Percentiles rank a stretch among this genome's conserved stretches.
phyloP scores from a whole-genome alignment of 2,888 invertebrate genomes.

The Drosophila pseudotalamancana region DNA sequence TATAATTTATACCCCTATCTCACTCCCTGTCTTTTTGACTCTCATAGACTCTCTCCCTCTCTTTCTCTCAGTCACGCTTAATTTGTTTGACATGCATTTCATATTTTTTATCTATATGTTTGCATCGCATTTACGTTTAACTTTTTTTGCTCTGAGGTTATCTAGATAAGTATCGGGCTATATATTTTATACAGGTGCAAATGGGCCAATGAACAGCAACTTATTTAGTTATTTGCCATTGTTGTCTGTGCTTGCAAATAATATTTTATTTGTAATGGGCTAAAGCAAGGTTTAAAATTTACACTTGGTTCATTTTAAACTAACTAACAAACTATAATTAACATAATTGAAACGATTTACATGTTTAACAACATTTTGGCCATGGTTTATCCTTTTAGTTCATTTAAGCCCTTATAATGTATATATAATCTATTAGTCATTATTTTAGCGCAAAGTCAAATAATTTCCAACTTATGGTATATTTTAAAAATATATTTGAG shows the following conservation, averaged over 20 bases:
- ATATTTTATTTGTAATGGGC: too few species aligned
- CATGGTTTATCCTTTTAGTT: too few species aligned
- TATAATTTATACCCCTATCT: constrained; percentile 30
- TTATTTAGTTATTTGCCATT: constrained; percentile 9
- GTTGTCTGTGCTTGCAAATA: not conserved
- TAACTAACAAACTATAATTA: too few species aligned
- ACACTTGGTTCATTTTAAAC: too few species aligned
- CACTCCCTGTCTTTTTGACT: not conserved
- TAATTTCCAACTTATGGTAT: too few species aligned
- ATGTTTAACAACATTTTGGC: too few species aligned
- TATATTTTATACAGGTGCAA: constrained; percentile 1
- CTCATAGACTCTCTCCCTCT: not conserved
- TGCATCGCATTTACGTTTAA: constrained; percentile 27
- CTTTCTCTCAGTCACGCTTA: constrained; percentile 19
- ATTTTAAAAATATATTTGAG: too few species aligned
- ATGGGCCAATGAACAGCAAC: not conserved
- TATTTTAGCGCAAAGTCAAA: too few species aligned
- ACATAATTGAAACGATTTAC: too few species aligned
- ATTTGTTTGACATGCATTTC: constrained; percentile 53
- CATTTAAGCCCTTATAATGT: too few species aligned
- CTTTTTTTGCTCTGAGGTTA: not conserved
- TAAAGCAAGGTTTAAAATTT: too few species aligned
- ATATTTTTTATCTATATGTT: constrained; percentile 40
- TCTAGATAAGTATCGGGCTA: constrained; percentile 17
- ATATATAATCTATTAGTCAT: too few species aligned